Conservation (phyloP, 2,113 vertebrate genomes). For the Tamias sibiricus region DNA sequence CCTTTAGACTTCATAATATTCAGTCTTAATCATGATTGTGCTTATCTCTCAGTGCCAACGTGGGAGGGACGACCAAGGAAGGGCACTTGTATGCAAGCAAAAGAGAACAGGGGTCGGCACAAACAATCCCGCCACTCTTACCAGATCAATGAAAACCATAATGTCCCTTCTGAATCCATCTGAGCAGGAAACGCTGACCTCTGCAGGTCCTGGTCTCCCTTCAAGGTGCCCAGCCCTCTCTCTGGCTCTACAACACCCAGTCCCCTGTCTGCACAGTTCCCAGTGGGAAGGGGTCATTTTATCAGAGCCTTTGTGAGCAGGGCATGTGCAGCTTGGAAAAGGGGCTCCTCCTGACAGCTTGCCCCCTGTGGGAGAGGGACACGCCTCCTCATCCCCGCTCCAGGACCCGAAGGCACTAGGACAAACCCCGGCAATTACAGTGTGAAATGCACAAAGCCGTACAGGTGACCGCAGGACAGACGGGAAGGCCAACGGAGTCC, state of each 20-base stretch:
- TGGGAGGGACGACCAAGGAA: conserved; percentile 11
- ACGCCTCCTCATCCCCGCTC: rapidly evolving
- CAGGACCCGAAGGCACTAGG: rapidly evolving
- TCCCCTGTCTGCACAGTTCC: rapidly evolving
- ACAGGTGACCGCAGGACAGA: rapidly evolving
- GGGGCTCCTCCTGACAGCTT: neutral
- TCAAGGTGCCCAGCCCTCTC: neutral
- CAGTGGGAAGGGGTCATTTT: too few relatives aligned
- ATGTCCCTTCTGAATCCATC: neutral
- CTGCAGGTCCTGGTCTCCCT: neutral
- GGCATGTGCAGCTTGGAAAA: rapidly evolving
- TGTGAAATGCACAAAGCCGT: too few relatives aligned
- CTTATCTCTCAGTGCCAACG: conserved; percentile 52
- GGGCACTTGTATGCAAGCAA: neutral
- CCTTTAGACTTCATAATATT: conserved; percentile 73
- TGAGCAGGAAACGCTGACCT: neutral
- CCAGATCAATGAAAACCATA: too few relatives aligned
- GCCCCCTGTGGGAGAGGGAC: neutral
- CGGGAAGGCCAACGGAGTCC: neutral
- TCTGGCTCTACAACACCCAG: rapidly evolving
- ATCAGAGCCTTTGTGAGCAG: neutral
- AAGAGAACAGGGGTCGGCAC: rapidly evolving
- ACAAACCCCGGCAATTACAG: rapidly evolving
- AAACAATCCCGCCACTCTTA: rapidly evolving
- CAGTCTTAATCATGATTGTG: conserved; percentile 63